A percentile compares a stretch with the other conserved stretches of the same genome.
Evolutionary conservation across 2,113 vertebrate species (phyloP).

Genomic region (Hydropotes inermis): DNA sequence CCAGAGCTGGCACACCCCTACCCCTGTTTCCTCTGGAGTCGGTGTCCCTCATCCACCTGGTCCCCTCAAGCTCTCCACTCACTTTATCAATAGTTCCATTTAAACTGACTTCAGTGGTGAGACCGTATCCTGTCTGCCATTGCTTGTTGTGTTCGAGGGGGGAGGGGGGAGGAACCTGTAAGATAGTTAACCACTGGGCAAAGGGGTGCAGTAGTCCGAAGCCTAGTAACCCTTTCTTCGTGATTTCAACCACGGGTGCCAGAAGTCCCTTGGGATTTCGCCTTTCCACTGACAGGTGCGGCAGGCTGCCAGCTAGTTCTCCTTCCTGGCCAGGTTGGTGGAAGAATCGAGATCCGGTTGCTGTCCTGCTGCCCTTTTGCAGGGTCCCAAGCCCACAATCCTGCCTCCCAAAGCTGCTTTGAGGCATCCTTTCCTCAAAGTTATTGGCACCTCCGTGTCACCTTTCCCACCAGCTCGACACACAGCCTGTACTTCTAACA

Average conservation of each 20-base stretch:
- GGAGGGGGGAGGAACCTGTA: slow-evolving; percentile 10
- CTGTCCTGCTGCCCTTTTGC: neutral
- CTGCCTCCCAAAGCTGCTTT: neutral
- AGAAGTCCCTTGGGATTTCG: neutral
- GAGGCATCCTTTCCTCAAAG: neutral
- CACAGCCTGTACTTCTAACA: neutral
- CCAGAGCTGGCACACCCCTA: neutral
- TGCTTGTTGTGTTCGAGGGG: neutral
- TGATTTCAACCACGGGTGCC: neutral
- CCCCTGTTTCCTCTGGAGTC: neutral
- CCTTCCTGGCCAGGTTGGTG: neutral
- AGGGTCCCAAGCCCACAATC: neutral
- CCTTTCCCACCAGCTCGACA: neutral
- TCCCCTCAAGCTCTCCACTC: slow-evolving; percentile 10
- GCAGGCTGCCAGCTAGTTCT: neutral
- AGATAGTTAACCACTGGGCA: slow-evolving; percentile 27
- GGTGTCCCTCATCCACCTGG: neutral
- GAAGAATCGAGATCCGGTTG: neutral
- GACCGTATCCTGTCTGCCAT: slow-evolving; percentile 49
- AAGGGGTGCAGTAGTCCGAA: neutral
- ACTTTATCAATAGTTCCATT: slow-evolving; percentile 37
- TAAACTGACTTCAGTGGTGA: slow-evolving; percentile 57
- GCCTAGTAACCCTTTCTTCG: neutral
- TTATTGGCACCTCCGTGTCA: neutral
- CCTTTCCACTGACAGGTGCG: neutral